Evolutionary conservation across 2,113 vertebrate genomes (phyloP), one percentile per base, ranked within the genome.

Genomic region (Mixornis gularis): DNA sequence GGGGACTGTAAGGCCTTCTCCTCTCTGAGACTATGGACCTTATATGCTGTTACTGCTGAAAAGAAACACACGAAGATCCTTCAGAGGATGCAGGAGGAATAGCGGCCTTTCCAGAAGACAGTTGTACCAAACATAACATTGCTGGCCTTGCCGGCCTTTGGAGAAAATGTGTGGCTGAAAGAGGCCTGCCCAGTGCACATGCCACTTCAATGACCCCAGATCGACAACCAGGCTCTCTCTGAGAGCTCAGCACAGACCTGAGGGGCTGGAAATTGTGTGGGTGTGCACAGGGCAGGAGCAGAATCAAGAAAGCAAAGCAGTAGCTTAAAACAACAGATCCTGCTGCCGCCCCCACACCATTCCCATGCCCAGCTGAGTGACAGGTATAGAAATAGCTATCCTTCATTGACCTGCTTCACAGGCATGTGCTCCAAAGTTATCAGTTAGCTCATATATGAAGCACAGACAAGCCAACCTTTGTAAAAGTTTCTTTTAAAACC

Each of bases 81-180:
- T 77, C 22, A 65, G 32, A 69, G 26, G 32, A 8, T 6, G 20
- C 53, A 53, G 44, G 48, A 69, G 79, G 77, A 89, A 79, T 1
- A 27, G 40, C 0, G 2, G 26, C 49, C 26, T 17, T 74, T 60
- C 44, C 41, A 71, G 49, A 59, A 24, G 46, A 40, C 19, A 41
- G n/a, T 2, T 52, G 17, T 56, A 51, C 22, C 13, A 27, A 41
- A 1, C 0, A 0, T 5, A 66, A 66, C 12, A 64, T 27, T 0
- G 2, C 34, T 52, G 65, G 29, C n/a, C 77, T 71, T 84, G 29
- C 43, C 27, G 26, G 30, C 24, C 64, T 66, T 44, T 20, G 59
- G 40, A 80, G 51, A 63, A 52, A 34, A 44, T 3, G 30, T n/a
- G 63, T 1, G 4, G 14, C 18, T 34, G 21, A 36, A 59, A 34